phyloP scores from a whole-genome alignment of 1,140 invertebrate genomes.

The Ceratoteleas bidentatus region DNA sequence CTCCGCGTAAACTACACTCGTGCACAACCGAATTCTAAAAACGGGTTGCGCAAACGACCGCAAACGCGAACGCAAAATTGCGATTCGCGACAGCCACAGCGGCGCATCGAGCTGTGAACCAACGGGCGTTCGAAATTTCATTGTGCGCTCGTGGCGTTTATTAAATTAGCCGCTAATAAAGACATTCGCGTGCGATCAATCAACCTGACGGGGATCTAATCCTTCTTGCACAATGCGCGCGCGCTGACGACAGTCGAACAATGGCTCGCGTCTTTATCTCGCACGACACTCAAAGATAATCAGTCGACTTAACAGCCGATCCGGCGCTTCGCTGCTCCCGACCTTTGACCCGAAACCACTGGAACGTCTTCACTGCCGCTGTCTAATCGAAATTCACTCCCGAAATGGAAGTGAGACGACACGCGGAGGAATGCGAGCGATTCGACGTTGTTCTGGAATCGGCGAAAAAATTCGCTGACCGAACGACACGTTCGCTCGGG shows the following conservation, averaged over 20 bases:
- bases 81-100: no score
- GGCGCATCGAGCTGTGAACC: no score
- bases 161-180: conserved; percentile 28
- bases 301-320: background rate
- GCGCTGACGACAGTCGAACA: conserved; percentile 13
- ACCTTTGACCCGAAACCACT: conserved; percentile 1
- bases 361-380: background rate
- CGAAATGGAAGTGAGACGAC: no score
- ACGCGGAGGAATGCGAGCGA: no score
- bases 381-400: background rate
- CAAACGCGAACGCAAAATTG: no score
- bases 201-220: conserved; percentile 6
- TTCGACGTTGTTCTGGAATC: no score
- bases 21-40: background rate
- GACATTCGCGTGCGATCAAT: conserved; percentile 14
- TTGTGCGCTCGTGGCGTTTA: background rate
- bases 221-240: conserved; percentile 2
- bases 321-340: background rate
- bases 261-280: conserved; percentile 1
- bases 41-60: no score
- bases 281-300: background rate
- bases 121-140: no score
- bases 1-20: background rate
- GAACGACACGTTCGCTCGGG: background rate
- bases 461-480: conserved; percentile 4